A percentile compares a stretch with the other conserved stretches of the same genome.
phyloP scores from a whole-genome alignment of 1,140 invertebrate genomes.

The Paraescarpia echinospica region DNA sequence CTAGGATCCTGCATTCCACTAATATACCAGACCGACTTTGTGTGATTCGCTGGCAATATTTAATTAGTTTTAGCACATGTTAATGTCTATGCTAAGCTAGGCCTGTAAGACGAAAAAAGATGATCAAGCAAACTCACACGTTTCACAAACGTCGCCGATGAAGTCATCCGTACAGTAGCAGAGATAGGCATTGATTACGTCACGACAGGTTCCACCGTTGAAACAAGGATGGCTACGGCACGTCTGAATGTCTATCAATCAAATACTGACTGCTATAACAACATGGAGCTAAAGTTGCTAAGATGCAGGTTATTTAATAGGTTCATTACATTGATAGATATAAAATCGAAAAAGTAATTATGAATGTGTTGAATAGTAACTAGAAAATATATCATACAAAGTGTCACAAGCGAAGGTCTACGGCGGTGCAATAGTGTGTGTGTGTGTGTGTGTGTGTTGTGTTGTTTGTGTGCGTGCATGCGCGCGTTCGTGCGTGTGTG shows the following conservation, averaged over 20 bases:
- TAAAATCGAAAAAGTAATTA: too few relatives aligned
- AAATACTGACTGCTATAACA: too few relatives aligned
- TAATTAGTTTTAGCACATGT: not conserved
- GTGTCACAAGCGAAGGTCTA: not conserved
- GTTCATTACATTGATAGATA: too few relatives aligned
- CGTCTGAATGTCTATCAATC: not conserved
- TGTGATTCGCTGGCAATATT: not conserved
- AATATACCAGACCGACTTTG: not conserved
- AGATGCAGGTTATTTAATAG: too few relatives aligned
- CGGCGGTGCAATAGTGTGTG: not conserved
- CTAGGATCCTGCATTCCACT: not conserved
- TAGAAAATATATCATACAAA: too few relatives aligned
- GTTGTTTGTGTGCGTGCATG: too few relatives aligned
- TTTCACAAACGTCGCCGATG: not conserved
- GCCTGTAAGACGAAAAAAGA: not conserved
- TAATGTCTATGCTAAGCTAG: not conserved
- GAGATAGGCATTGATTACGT: not conserved
- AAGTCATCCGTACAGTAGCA: not conserved
- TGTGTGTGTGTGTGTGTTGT: not conserved
- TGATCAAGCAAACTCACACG: not conserved
- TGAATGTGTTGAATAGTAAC: too few relatives aligned
- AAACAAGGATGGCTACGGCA: not conserved
- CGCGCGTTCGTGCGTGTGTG: not conserved
- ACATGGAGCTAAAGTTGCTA: too few relatives aligned
- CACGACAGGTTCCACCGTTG: not conserved